Percentiles rank a stretch among this genome's conserved stretches.
Conservation (phyloP, 2,113 vertebrate genomes). For the Prionailurus bengalensis region DNA sequence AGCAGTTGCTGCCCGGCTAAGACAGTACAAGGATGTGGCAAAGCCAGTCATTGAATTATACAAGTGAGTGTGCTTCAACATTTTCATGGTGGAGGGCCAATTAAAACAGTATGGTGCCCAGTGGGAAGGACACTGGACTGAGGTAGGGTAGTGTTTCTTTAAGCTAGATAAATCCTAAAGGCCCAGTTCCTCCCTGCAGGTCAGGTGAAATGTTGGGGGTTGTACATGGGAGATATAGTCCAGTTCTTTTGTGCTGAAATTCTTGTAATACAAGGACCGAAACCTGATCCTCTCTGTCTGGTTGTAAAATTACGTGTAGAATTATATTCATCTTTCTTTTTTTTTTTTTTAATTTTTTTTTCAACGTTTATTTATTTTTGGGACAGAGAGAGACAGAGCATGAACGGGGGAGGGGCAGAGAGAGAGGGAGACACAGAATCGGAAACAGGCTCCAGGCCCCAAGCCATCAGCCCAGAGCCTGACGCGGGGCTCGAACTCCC, state of each 20-base stretch:
- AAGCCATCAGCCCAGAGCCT: no score
- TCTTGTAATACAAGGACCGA: background rate
- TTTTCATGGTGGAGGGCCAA: rapidly evolving
- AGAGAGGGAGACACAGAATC: no score
- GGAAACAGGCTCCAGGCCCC: no score
- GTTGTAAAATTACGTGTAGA: background rate
- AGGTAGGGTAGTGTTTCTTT: background rate
- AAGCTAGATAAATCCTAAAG: background rate
- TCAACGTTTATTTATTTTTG: no score
- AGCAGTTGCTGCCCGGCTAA: conserved; percentile 92
- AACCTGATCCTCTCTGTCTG: background rate
- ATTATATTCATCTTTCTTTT: background rate
- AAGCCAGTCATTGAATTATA: conserved; percentile 97
- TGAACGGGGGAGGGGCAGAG: no score
- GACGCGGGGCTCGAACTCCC: no score
- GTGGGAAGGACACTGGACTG: background rate
- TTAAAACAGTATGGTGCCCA: no score
- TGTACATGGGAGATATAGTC: background rate
- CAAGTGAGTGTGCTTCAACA: conserved; percentile 90
- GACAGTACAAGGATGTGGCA: conserved; percentile 97
- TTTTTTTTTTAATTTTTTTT: background rate
- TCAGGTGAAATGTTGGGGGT: background rate
- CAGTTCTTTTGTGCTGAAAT: background rate
- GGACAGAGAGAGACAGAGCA: no score
- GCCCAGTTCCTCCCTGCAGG: background rate